Conservation (phyloP, 30 jellyfish, hydroid and myxozoan genomes). For the Phacellophora camtschatica region DNA sequence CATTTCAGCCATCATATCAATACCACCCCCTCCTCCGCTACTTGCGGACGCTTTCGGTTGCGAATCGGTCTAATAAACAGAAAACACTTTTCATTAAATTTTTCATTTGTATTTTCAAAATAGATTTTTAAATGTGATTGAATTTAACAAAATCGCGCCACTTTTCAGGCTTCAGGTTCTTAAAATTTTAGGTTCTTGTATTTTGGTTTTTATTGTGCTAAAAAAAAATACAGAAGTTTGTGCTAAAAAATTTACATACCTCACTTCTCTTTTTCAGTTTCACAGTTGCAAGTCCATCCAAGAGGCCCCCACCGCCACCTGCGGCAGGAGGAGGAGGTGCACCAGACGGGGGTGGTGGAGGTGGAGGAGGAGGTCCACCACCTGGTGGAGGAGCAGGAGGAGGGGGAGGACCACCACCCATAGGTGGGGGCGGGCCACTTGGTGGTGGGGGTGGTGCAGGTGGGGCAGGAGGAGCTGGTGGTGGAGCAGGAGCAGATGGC, state of each 20-base stretch:
- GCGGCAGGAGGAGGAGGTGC: conserved; percentile 49
- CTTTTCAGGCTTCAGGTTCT: background rate
- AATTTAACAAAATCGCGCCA: background rate
- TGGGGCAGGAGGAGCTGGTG: conserved; percentile 68
- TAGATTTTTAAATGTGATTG: too few relatives aligned
- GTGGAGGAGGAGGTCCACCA: conserved; percentile 74
- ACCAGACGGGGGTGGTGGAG: conserved; percentile 85
- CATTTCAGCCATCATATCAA: conserved; percentile 83
- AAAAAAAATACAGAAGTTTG: too few relatives aligned
- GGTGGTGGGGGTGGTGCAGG: conserved; percentile 73
- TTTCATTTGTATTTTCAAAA: too few relatives aligned
- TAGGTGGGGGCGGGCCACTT: conserved; percentile 55
- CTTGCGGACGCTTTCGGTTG: conserved; percentile 3
- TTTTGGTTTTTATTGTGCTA: too few relatives aligned
- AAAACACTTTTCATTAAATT: too few relatives aligned
- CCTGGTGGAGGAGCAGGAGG: conserved; percentile 74
- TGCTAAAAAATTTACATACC: too few relatives aligned
- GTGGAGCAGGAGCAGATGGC: conserved; percentile 41
- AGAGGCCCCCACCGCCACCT: conserved; percentile 88
- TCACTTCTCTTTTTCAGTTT: conserved; percentile 60
- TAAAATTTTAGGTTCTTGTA: too few relatives aligned
- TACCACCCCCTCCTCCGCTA: conserved; percentile 69
- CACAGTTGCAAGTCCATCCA: conserved; percentile 73
- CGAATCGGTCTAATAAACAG: background rate
- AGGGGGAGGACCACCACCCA: conserved; percentile 63